Conservation (phyloP, 2,888 invertebrate species). For the Cremastinae sp. region DNA sequence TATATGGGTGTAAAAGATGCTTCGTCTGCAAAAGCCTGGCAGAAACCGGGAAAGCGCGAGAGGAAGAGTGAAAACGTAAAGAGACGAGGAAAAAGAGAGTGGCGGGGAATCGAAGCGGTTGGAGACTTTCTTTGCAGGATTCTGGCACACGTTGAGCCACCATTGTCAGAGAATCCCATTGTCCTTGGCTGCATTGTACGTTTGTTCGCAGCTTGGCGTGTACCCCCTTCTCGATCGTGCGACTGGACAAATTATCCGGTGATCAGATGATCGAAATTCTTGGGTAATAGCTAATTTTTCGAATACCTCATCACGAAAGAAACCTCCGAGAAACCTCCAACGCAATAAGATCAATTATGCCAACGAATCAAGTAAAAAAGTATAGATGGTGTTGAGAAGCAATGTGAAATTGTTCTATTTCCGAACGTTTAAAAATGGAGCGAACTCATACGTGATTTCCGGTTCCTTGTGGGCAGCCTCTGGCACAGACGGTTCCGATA, state of each 20-base stretch:
- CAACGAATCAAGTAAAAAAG: neutral
- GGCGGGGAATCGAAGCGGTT: conserved; percentile 24
- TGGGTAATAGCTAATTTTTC: neutral
- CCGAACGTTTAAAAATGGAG: conserved; percentile 46
- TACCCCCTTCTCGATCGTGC: conserved; percentile 57
- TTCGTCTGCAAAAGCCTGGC: conserved; percentile 50
- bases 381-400: neutral
- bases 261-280: conserved; percentile 30
- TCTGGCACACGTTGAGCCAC: conserved; percentile 46
- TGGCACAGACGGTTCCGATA: conserved; percentile 56
- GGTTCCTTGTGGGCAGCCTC: conserved; percentile 28
- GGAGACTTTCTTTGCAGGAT: conserved; percentile 52
- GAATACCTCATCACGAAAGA: too few relatives aligned
- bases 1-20: conserved; percentile 53
- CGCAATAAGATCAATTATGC: too few relatives aligned
- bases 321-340: too few relatives aligned
- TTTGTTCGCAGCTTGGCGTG: conserved; percentile 57
- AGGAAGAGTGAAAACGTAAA: conserved; percentile 8
- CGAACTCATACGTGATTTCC: conserved; percentile 39
- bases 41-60: neutral
- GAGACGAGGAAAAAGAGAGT: conserved; percentile 28
- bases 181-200: conserved; percentile 62
- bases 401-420: conserved; percentile 14
- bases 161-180: conserved; percentile 58
- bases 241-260: conserved; percentile 58